phyloP scores from a whole-genome alignment of 1,140 invertebrate genomes.

The Platyscapa corneri region DNA sequence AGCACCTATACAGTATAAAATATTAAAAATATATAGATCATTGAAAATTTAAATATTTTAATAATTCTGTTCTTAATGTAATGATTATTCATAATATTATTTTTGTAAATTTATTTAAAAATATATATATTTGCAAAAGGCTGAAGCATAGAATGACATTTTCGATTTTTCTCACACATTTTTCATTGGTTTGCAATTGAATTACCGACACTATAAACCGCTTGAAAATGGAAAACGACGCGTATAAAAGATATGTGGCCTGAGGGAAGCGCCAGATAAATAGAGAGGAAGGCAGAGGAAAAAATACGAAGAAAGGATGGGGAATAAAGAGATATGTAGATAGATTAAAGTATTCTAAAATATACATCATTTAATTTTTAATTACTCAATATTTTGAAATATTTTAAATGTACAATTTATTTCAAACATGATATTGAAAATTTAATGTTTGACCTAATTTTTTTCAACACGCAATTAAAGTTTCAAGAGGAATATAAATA shows the following conservation, averaged over 20 bases:
- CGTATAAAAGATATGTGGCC: conserved; percentile 23
- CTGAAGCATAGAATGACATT: neutral
- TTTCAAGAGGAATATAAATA: too few species aligned
- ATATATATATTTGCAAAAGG: neutral
- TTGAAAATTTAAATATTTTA: too few species aligned
- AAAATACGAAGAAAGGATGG: neutral
- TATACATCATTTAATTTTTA: neutral
- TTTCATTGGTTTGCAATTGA: conserved; percentile 33
- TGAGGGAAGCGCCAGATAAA: conserved; percentile 13
- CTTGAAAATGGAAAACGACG: conserved; percentile 29
- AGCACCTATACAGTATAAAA: too few species aligned
- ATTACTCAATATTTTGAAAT: neutral
- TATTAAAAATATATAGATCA: too few species aligned
- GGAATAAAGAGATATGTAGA: neutral
- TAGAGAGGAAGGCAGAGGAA: conserved; percentile 5
- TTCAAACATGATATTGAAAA: too few species aligned
- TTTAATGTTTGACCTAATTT: too few species aligned
- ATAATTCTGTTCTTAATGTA: too few species aligned
- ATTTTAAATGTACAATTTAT: neutral
- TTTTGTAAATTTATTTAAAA: too few species aligned
- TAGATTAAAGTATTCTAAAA: neutral
- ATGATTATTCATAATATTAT: too few species aligned
- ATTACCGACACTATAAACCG: conserved; percentile 16
- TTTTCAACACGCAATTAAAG: too few species aligned
- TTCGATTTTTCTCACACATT: conserved; percentile 20